A percentile compares a stretch with the other conserved stretches of the same genome.
Conservation (phyloP, 2,888 invertebrate genomes). For the Diabrotica balteata region DNA sequence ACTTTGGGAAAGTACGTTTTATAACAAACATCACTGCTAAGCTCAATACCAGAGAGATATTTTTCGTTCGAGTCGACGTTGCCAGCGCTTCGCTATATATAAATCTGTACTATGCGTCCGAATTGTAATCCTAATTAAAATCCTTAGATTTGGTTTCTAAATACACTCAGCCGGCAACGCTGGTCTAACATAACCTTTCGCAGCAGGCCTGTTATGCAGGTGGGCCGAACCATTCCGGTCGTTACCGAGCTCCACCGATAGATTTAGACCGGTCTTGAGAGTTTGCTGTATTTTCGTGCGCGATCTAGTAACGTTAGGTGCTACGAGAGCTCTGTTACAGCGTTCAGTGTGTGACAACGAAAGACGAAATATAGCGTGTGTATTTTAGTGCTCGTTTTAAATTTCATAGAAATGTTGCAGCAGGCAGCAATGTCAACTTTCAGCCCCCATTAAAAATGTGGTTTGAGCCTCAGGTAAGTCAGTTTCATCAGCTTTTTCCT, state of each 20-base stretch:
- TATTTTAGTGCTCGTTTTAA: conserved; percentile 37
- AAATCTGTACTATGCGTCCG: background rate
- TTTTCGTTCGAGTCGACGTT: conserved; percentile 30
- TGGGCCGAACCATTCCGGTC: conserved; percentile 58
- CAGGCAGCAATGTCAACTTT: conserved; percentile 58
- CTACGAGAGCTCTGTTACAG: conserved; percentile 36
- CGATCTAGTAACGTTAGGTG: conserved; percentile 40
- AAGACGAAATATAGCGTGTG: conserved; percentile 31
- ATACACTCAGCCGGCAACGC: conserved; percentile 13
- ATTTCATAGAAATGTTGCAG: conserved; percentile 56
- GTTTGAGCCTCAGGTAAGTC: conserved; percentile 61
- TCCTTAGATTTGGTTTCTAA: background rate
- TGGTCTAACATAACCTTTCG: conserved; percentile 56
- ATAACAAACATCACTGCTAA: conserved; percentile 36
- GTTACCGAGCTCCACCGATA: conserved; percentile 54
- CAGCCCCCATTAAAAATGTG: conserved; percentile 59
- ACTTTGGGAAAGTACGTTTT: conserved; percentile 38
- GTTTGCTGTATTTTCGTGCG: conserved; percentile 45
- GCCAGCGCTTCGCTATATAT: conserved; percentile 6
- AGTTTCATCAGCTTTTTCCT: no score
- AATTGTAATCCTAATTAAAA: background rate
- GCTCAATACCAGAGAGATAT: conserved; percentile 37
- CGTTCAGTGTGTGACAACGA: conserved; percentile 33
- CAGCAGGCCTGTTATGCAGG: conserved; percentile 63
- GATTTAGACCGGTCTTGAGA: conserved; percentile 57